Base-by-base conservation (phyloP, 2,797 vertebrate genomes). In the Sebastes elongatus region DNA sequence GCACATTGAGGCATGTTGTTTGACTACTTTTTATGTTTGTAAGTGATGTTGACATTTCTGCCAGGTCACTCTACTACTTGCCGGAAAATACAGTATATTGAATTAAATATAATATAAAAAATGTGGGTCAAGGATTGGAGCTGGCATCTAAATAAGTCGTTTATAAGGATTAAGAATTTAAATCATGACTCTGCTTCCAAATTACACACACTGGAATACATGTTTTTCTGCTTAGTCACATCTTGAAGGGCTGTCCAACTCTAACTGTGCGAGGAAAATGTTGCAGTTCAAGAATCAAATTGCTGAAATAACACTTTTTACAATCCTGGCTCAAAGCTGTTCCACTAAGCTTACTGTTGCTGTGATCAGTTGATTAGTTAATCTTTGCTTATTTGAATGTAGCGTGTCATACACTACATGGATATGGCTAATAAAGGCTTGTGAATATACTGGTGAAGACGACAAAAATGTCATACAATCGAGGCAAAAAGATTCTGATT, bases 221-320 rank as follows among this genome's bases (percentile, higher is more conserved):
- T 86, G 56, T 68, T 83, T 76, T 69, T 85, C 76, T 76, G 27
- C 56, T 88, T 84, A 84, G 62, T 89, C 77, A 88, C 66, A 81
- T 69, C 55, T 62, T 46, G 25, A 74, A 57, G 14, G 23, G 20
- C 14, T 16, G 25, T 73, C 69, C 46, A 80, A 22, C 56, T 69
- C 28, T 28, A 59, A 66, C 7, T 30, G 27, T 30, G 32, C 13
- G 25, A 80, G 59, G 71, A 83, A 81, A 86, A 80, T 71, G 67
- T 69, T 86, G 35, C 69, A 75, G 64, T 85, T 84, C 59, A 23
- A 56, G 25, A 38, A 80, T 89, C 56, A 84, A 57, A 83, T 55
- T 79, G 38, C 74, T 61, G 25, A 85, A 88, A 76, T 55, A 72
- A 80, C 46, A 49, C 38, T 62, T 76, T 76, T 72, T 69, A 62